Percentiles rank a stretch among this genome's conserved stretches.
phyloP scores from a whole-genome alignment of 1,140 invertebrate species.

The Metaphire vulgaris region DNA sequence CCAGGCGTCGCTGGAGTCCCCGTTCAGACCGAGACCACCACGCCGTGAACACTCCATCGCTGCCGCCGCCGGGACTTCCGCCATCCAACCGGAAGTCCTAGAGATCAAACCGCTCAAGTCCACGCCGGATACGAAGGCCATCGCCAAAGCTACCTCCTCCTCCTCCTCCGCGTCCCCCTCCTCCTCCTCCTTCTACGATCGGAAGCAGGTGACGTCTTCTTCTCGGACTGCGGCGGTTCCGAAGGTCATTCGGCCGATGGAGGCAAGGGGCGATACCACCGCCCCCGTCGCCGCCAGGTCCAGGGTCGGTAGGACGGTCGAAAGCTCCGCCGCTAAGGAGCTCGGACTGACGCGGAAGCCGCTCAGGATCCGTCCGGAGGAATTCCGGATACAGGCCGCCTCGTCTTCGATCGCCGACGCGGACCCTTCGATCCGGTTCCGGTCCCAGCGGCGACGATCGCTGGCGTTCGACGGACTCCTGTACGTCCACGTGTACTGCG shows the following conservation, averaged over 20 bases:
- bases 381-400: slow-evolving; percentile 44
- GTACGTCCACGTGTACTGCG: slow-evolving; percentile 81
- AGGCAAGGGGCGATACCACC: too few species aligned
- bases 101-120: not conserved
- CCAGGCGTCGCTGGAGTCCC: slow-evolving; percentile 52
- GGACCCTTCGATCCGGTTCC: too few species aligned
- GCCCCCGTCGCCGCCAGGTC: too few species aligned
- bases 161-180: too few species aligned
- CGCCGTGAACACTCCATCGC: not conserved
- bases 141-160: not conserved
- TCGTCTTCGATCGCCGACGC: slow-evolving; percentile 37
- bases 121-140: not conserved
- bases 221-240: not conserved
- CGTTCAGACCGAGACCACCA: not conserved
- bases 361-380: slow-evolving; percentile 46
- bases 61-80: not conserved
- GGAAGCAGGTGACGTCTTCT: not conserved
- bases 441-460: slow-evolving; percentile 40
- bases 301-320: too few species aligned
- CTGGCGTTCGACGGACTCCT: slow-evolving; percentile 73
- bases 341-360: slow-evolving; percentile 46
- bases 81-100: not conserved
- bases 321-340: too few species aligned
- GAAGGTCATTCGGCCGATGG: not conserved
- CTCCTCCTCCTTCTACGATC: too few species aligned